Evolutionary conservation across 2,113 vertebrate genomes (phyloP).

Genomic region (Nymphicus hollandicus): DNA sequence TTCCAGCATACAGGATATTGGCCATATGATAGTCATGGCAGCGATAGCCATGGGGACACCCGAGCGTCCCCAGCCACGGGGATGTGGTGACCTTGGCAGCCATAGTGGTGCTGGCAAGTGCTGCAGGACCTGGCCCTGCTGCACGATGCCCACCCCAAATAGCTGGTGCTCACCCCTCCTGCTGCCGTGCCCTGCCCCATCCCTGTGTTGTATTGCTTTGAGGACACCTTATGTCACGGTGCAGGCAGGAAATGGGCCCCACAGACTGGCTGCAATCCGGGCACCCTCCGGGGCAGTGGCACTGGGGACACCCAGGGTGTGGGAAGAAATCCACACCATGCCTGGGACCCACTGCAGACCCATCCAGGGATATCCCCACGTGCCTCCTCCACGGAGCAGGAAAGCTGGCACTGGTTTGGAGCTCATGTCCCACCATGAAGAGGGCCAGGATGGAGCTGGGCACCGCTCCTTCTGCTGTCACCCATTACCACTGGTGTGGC

Average conservation of each 20-base stretch:
- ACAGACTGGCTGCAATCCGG: neutral
- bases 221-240: rapidly evolving
- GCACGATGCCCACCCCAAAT: rapidly evolving
- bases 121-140: neutral
- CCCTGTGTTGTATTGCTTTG: neutral
- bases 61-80: neutral
- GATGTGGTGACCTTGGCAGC: neutral
- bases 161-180: neutral
- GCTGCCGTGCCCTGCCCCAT: neutral
- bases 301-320: neutral
- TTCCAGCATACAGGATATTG: neutral
- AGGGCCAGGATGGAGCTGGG: neutral
- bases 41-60: rapidly evolving
- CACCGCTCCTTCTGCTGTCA: neutral
- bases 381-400: rapidly evolving
- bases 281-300: neutral
- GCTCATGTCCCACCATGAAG: rapidly evolving
- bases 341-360: neutral
- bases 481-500: neutral
- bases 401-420: rapidly evolving
- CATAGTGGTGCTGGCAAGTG: rapidly evolving
- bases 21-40: rapidly evolving
- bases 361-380: rapidly evolving
- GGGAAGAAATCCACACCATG: rapidly evolving
- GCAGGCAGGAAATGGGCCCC: neutral